These are phyloP conservation scores for Rhinoderma darwinii DNA, from an alignment of 2,113 vertebrate species.

Conservation along the genomic window DNA sequence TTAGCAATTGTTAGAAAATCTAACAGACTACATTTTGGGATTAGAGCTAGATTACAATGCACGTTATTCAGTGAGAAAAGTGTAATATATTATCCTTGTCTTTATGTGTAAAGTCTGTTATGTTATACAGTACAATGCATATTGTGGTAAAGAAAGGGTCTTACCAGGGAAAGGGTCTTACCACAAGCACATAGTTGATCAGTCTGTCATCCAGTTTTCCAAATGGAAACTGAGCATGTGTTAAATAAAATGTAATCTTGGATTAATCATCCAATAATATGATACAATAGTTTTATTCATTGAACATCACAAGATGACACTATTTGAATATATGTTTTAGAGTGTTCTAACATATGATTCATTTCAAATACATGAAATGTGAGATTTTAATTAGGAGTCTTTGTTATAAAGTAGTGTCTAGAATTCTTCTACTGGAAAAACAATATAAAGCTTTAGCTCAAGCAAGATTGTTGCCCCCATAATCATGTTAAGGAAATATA, in stretches of 20 bases:
- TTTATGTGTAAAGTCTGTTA: not conserved
- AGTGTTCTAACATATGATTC: conserved; percentile 11
- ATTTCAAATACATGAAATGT: not conserved
- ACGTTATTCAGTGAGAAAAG: not conserved
- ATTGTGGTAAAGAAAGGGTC: not conserved
- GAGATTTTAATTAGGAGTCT: not conserved
- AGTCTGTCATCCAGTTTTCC: not conserved
- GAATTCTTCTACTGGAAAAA: not conserved
- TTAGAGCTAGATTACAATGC: not conserved
- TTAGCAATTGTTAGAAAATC: not conserved
- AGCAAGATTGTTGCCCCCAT: too few species aligned
- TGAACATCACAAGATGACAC: not conserved
- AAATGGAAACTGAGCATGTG: not conserved
- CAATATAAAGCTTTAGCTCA: not conserved
- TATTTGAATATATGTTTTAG: not conserved
- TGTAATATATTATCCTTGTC: not conserved
- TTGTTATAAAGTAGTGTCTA: not conserved
- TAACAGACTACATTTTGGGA: not conserved
- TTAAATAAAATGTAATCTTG: not conserved
- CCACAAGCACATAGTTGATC: not conserved
- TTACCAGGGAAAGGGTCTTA: too few species aligned
- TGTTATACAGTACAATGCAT: not conserved
- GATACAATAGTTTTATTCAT: not conserved
- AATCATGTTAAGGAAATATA: too few species aligned
- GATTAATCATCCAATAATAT: not conserved